Evolutionary conservation across 2,797 vertebrate genomes (phyloP), one percentile per base, ranked within the genome.

Genomic region (Columba guinea): DNA sequence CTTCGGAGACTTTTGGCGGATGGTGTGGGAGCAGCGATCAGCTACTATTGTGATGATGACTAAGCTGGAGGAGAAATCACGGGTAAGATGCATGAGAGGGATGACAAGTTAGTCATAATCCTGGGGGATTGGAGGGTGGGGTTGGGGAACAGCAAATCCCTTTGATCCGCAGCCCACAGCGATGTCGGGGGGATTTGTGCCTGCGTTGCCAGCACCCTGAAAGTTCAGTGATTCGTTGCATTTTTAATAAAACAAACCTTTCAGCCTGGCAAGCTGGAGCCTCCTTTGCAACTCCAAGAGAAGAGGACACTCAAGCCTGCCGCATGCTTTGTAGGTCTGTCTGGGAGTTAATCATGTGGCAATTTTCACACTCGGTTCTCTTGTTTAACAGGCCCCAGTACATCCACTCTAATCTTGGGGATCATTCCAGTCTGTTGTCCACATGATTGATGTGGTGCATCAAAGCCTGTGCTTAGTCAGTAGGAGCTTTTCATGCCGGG

Each of bases 1-100:
- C 5, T 99, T 99, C 1, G 99, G 99, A 6, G 99, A 99, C 97
- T 99, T 99, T 96, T 99, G 99, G 99, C 98, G 99, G 92, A 99
- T 99, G 99, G 99, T 99, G 96, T 99, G 99, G 99, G 99, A 99
- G 81, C 99, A 99, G 97, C 98, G 99, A 49, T 99, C 99, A 0
- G 99, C 99, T 77, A 99, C 99, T 3, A 98, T 99, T 27, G 99
- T 99, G 80, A 99, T 99, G 99, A 99, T 99, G 99, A 99, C 99
- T 11, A 98, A 99, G 81, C 98, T 99, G 87, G 99, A 99, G 95
- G 99, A 99, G 97, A 99, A 99, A 82, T 99, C 99, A 39, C 98
- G 99, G 98, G 99, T 99, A 76, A 98, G 98, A 52, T 9, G 70
- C 97, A 93, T 5, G 53, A 76, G 83, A 74, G 26, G 71, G 69